Evolutionary conservation across 2,113 vertebrate species (phyloP), one percentile per base, ranked within the genome.

Genomic region (Rhinolophus sinicus): DNA sequence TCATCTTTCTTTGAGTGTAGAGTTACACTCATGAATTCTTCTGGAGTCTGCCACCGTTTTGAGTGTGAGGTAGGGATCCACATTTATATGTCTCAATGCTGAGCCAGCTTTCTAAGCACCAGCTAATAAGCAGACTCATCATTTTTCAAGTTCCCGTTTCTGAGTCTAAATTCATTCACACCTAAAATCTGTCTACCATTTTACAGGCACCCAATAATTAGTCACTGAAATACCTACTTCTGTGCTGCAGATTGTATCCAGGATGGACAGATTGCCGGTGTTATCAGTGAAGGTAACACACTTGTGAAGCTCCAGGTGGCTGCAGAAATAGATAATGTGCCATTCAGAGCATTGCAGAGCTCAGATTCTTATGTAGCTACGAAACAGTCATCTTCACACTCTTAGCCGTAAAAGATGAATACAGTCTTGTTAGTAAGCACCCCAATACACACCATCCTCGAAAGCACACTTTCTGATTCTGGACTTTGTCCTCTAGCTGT

Each of bases 141-240:
- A 35, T 38, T 70, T 40, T 26, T 22, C 80, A 40, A 50, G 33
- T 44, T 50, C 10, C 16, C 24, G 1, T 28, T 89, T 87, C 69
- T 75, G 56, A 47, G 38, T 47, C 18, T 60, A n/a, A 69, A 21
- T 33, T 38, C 75, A 10, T 70, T 91, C 21, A 30, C 52, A 44
- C n/a, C 33, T 65, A 38, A 35, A 35, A 62, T 47, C 56, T 44
- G 54, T 33, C 14, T 33, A 11, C 60, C 22, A 0, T 50, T 30
- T 82, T 35, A 38, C 70, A 77, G 83, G 52, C 35, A n/a, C 54
- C 28, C 8, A 54, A 0, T 56, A n/a, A 47, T 56, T 24, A 13
- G 26, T 16, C 14, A 11, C 44, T 78, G 35, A 11, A n/a, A 14
- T 6, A 0, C 0, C 2, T 33, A 3, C 12, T 33, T 58, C 40